Conservation (phyloP, 2,113 vertebrate species). For the Apteryx owenii region DNA sequence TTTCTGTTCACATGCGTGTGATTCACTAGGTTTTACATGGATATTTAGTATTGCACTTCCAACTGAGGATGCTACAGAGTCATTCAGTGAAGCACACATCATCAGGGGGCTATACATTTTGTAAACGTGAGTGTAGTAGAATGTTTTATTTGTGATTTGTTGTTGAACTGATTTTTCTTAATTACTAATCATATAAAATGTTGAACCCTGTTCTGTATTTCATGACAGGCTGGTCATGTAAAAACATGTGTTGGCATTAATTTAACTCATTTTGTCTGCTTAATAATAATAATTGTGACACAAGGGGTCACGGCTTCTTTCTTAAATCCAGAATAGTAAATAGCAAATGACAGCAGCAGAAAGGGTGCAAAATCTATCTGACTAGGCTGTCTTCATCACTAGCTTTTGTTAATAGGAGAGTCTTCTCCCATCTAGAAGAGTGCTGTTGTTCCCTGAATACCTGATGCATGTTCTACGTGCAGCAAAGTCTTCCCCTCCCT, state of each 20-base stretch:
- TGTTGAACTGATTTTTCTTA: not conserved
- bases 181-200: not conserved
- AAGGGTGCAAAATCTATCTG: not conserved
- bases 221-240: not conserved
- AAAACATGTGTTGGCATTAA: not conserved
- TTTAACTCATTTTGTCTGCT: not conserved
- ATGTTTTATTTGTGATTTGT: not conserved
- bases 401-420: not conserved
- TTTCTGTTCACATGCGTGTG: not conserved
- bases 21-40: not conserved
- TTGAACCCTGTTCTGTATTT: not conserved
- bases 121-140: not conserved
- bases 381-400: not conserved
- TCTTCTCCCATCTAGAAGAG: not conserved
- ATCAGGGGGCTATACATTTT: not conserved
- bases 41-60: not conserved
- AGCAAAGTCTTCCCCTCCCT: not conserved
- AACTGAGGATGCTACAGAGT: not conserved
- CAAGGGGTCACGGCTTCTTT: not conserved
- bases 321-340: not conserved
- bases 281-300: not conserved
- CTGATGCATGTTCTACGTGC: not conserved
- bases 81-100: not conserved
- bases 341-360: not conserved
- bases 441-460: not conserved